A percentile compares a stretch with the other conserved stretches of the same genome.
Conservation (phyloP, 2,888 invertebrate genomes). For the Polyommatus icarus region DNA sequence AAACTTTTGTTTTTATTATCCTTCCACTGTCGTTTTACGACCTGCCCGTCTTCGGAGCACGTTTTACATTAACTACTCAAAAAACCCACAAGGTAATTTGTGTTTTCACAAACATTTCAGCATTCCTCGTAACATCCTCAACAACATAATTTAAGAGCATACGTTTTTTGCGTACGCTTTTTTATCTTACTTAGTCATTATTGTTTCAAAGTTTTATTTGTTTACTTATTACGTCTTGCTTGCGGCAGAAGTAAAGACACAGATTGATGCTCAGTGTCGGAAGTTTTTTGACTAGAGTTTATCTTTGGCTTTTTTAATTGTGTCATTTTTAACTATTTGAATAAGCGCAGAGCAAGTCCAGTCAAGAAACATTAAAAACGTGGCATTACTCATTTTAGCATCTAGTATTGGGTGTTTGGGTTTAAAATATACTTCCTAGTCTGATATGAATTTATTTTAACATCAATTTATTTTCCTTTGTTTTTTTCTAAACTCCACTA, state of each 20-base stretch:
- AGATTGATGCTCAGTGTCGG: too few species aligned
- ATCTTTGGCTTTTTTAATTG: neutral
- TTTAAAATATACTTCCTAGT: too few species aligned
- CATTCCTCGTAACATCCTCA: slow-evolving; percentile 19
- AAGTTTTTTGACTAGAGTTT: neutral
- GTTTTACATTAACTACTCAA: slow-evolving; percentile 39
- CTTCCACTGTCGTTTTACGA: slow-evolving; percentile 41
- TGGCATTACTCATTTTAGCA: too few species aligned
- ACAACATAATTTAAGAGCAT: slow-evolving; percentile 25
- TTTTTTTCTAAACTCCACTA: neutral
- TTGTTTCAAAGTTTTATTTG: neutral
- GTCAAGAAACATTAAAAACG: too few species aligned
- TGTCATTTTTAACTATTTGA: too few species aligned
- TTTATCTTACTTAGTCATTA: neutral
- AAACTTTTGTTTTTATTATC: slow-evolving; percentile 40
- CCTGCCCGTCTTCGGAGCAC: slow-evolving; percentile 36
- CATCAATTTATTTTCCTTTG: neutral
- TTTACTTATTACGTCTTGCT: neutral
- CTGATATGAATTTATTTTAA: neutral
- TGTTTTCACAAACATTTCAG: slow-evolving; percentile 15
- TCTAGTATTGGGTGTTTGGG: too few species aligned
- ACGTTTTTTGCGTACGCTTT: neutral
- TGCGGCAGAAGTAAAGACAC: neutral
- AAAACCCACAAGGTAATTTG: slow-evolving; percentile 33
- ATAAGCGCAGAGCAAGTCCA: too few species aligned